phyloP scores from a whole-genome alignment of 2,888 invertebrate species.

The Rhogogaster chlorosoma region DNA sequence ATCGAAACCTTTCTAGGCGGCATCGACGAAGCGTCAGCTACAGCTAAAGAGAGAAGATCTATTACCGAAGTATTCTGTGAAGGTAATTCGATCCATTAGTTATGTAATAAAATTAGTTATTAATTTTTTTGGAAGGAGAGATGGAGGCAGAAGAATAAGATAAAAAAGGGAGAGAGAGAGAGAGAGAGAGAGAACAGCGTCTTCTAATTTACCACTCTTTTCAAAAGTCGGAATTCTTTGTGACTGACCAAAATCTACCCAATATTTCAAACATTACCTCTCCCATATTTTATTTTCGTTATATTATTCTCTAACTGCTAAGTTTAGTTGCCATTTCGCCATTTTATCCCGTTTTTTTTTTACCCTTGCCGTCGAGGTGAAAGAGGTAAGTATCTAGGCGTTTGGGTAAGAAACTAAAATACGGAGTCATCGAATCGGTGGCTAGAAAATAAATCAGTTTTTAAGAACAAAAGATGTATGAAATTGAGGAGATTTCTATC shows the following conservation, averaged over 20 bases:
- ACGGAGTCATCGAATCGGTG: neutral
- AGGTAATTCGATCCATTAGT: conserved; percentile 71
- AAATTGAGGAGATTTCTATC: neutral
- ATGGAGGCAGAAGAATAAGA: neutral
- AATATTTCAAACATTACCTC: neutral
- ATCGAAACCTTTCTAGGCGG: conserved; percentile 55
- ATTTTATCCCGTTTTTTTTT: neutral
- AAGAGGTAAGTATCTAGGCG: conserved; percentile 16
- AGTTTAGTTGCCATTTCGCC: neutral
- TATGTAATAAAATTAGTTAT: conserved; percentile 73
- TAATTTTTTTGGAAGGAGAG: conserved; percentile 62
- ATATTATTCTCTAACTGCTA: neutral
- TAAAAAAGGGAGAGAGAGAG: neutral
- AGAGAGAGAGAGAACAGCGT: conserved; percentile 62
- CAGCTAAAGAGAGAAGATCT: conserved; percentile 68
- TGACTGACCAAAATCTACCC: neutral
- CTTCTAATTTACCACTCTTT: conserved; percentile 63
- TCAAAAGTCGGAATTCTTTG: neutral
- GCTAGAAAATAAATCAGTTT: neutral
- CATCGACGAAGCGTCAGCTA: conserved; percentile 55
- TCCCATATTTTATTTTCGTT: neutral
- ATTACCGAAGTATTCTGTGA: conserved; percentile 70
- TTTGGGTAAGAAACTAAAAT: neutral
- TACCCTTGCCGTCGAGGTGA: neutral
- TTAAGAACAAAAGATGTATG: neutral